Evolutionary conservation across 2,113 vertebrate species (phyloP), one percentile per base, ranked within the genome.

Genomic region (Oncorhynchus keta): DNA sequence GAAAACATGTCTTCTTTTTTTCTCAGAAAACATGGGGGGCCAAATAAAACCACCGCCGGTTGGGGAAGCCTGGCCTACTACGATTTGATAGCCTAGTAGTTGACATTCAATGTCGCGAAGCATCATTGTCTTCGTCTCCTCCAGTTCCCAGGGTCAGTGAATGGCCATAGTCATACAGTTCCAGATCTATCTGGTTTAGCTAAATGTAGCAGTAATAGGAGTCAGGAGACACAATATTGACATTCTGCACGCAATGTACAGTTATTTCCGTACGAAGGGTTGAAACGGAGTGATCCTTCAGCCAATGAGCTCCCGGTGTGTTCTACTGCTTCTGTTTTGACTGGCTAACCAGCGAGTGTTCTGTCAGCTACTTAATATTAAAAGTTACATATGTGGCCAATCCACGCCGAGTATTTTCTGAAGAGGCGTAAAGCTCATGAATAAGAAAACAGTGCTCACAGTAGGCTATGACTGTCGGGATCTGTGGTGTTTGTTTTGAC

Each of bases 401-500:
- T 83, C 75, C 78, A 74, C 14, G 49, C 48, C 66, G 55, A 82
- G 74, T 75, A 83, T 86, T 51, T 70, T 0, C 0, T 0, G 18
- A 75, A 84, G 80, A 67, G 79, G 49, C 72, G n/a, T 12, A 24
- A 16, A 71, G 1, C 72, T 92, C 81, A 84, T 89, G 90, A 92
- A 94, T 93, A 92, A 90, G 65, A 79, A 90, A 86, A 32, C 62
- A 13, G 62, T 68, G 48, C 68, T 62, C 79, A 76, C 75, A 28
- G 61, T 76, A 81, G 39, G 39, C 39, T 39, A 39, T 45, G 26
- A 18, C 72, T 68, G 55, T 49, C 70, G 76, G 68, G 48, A n/a
- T 35, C 32, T 8, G 72, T 75, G 81, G 73, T 76, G 76, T 76
- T 78, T 78, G 79, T 84, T 81, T 77, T 22, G 35, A 72, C 2